Evolutionary conservation across 1,140 invertebrate species (phyloP), one percentile per base, ranked within the genome.

Genomic region (Scaptomyza hsui): DNA sequence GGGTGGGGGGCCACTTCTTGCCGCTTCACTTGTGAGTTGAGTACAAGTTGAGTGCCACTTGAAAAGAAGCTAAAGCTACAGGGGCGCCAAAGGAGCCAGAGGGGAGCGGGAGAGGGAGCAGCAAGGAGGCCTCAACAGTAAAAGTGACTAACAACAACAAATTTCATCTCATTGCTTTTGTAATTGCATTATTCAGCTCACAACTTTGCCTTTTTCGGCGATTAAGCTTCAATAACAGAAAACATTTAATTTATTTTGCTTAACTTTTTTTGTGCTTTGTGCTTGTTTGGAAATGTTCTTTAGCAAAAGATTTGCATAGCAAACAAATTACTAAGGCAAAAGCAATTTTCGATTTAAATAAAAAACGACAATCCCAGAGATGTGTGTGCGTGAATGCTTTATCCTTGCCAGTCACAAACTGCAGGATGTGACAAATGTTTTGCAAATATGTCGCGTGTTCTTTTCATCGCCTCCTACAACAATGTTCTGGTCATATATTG

Each of bases 401-500:
- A 37, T 83, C 62, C 80, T 79, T 76, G 72, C 71, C 79, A 60
- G 37, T 57, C 64, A 74, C 24, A 51, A 26, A 47, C 51, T 63
- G 80, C 79, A 72, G 79, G 60, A 65, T 86, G 80, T 83, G 81
- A 83, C 76, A 86, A 80, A 86, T 86, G 80, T 70, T 86, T 76
- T 76, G 81, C 76, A 86, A 76, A 76, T 76, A 69, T 62, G 51
- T 53, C 63, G 56, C 62, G 55, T 71, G 60, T 69, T 70, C 59
- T 55, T 56, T 57, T 48, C 21, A 19, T 48, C 35, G 19, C n/a
- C 59, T 41, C 21, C 19, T 16, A 32, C 13, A 29, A 29, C 26
- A 1, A 29, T 35, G 21, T 42, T 16, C 45, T 15, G 4, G 4
- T 9, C 56, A 26, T 60, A 19, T 44, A 18, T 12, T 18, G 75